Evolutionary conservation across 2,113 vertebrate genomes (phyloP), one percentile per base, ranked within the genome.

Genomic region (Eudyptes chrysolophus): DNA sequence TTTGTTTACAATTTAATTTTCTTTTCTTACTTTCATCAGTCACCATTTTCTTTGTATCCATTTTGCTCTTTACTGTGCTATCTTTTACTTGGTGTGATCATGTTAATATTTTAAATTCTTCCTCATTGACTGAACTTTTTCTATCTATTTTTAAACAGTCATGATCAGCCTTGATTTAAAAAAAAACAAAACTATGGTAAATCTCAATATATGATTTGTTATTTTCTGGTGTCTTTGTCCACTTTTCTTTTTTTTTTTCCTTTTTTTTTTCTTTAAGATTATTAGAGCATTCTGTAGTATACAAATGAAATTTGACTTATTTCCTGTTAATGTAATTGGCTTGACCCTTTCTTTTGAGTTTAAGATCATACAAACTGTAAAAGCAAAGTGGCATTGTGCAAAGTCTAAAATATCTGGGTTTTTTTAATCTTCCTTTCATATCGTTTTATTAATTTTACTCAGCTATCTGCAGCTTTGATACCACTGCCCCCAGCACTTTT

Each of bases 391-490:
- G 7, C 64, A 68, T 62, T 26, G 5, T 71, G 9, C 40, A 76
- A 87, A 66, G 22, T 42, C 42, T 80, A 55, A 88, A 75, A 70
- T 76, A 48, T 19, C 40, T 82, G 34, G 2, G 0, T 0, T 68
- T 72, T 84, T 89, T 17, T 1, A 71, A 66, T 83, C 20, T 82
- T 66, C 29, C 10, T 61, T 84, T 90, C 3, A 0, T 92, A 89
- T 13, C 69, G 21, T 51, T 95, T 77, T 84, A 60, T 75, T 89
- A 78, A 71, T 96, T 94, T 95, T 91, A 60, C 44, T 94, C 13
- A 76, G 4, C 24, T 89, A 52, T 89, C 84, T 65, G 29, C 40
- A 94, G 32, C 57, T 93, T 79, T 85, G 70, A 76, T 89, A 62
- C 48, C 2, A 8, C 57, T 89, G 69, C 26, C 52, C 40, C 61